Conservation (phyloP, 2,888 invertebrate species). For the Oligia fasciuncula region DNA sequence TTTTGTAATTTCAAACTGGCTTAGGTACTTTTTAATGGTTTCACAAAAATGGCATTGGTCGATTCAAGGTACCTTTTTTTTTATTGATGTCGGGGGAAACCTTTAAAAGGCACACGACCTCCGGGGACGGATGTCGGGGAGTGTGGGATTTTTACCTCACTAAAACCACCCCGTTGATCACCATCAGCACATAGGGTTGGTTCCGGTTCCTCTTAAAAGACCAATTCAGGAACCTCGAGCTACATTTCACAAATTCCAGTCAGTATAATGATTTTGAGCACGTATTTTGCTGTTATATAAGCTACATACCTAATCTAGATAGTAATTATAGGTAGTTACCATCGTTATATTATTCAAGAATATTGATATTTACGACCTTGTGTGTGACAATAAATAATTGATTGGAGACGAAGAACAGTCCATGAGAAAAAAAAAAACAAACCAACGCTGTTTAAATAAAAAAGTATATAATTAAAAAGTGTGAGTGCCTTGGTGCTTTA, state of each 20-base stretch:
- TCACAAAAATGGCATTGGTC: slow-evolving; percentile 3
- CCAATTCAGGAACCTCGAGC: too few species aligned
- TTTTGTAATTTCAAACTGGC: slow-evolving; percentile 29
- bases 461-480: background rate
- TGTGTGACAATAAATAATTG: slow-evolving; percentile 9
- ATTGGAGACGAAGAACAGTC: background rate
- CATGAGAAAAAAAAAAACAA: background rate
- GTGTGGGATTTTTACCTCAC: too few species aligned
- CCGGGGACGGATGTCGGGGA: too few species aligned
- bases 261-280: slow-evolving; percentile 29
- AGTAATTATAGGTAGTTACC: background rate
- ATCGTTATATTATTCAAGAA: background rate
- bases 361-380: slow-evolving; percentile 24
- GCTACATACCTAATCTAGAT: background rate
- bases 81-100: too few species aligned
- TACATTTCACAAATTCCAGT: slow-evolving; percentile 23
- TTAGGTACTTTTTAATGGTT: slow-evolving; percentile 30
- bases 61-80: slow-evolving; percentile 14
- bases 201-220: too few species aligned
- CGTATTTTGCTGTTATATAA: background rate
- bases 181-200: too few species aligned
- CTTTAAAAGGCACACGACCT: too few species aligned
- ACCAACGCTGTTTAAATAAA: background rate
- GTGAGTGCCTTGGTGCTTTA: background rate
- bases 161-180: too few species aligned